Evolutionary conservation across 2,113 vertebrate species (phyloP), one percentile per base, ranked within the genome.

Genomic region (Cacatua alba): DNA sequence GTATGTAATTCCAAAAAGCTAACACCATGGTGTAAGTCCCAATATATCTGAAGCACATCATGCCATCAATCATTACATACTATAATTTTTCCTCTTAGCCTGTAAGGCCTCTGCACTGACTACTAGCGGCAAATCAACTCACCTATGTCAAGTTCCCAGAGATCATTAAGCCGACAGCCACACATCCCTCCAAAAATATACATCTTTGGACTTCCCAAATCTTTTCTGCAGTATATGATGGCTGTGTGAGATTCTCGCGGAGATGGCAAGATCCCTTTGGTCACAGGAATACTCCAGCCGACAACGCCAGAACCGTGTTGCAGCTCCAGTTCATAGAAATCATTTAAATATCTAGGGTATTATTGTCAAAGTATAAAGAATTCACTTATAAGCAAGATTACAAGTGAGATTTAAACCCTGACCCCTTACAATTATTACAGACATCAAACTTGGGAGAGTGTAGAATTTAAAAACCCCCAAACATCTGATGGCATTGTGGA

Each of bases 131-230:
- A 92, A 74, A 91, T 16, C 39, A 88, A 92, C 96, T 99, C 97
- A 99, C 99, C 99, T 67, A 99, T 97, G 80, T 99, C 99, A 79
- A 99, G 98, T 86, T 99, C 99, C 99, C 99, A 99, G 71, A 99
- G 98, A 96, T 99, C 99, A 49, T 98, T 98, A 52, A 99, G 97
- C 51, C 99, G 98, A 90, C 97, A 93, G 76, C 99, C 99, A 88
- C 98, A 98, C 99, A 99, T 99, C 81, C 99, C 99, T 84, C 99
- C 99, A 93, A 99, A 99, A 96, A 99, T 95, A 97, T 98, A 99
- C 86, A 99, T 99, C 96, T 99, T 99, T 23, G 98, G 98, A 79
- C 97, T 98, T 84, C 98, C 96, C 76, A 96, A 95, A 82, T 98
- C 98, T 67, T 97, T 98, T 77, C 97, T 98, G 92, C 97, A 96